A percentile compares a stretch with the other conserved stretches of the same genome.
Conservation (phyloP, 2,113 vertebrate species). For the Desmodus rotundus region DNA sequence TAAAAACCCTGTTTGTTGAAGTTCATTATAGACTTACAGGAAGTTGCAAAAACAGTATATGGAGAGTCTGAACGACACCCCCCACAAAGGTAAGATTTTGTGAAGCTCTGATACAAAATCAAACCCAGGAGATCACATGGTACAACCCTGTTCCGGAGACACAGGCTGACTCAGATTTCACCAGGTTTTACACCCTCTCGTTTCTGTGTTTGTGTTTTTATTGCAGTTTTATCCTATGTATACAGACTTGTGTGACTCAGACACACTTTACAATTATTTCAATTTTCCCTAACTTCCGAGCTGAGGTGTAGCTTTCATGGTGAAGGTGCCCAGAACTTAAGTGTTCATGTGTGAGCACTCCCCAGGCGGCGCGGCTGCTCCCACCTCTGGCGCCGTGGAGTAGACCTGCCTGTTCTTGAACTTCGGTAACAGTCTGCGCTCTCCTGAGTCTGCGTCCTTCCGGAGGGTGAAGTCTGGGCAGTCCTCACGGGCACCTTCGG, state of each 20-base stretch:
- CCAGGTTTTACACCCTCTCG: background rate
- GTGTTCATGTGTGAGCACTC: rapidly evolving
- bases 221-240: background rate
- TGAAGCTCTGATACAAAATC: rapidly evolving
- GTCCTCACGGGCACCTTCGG: background rate
- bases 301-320: background rate
- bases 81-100: background rate
- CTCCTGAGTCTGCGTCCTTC: background rate
- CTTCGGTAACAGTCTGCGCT: background rate
- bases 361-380: background rate
- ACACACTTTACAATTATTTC: background rate
- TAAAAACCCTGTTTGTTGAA: background rate
- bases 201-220: background rate
- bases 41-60: background rate
- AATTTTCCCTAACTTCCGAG: background rate
- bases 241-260: background rate
- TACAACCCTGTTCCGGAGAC: too few species aligned
- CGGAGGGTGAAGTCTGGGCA: background rate
- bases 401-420: background rate
- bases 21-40: background rate
- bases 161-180: background rate
- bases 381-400: rapidly evolving
- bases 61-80: background rate
- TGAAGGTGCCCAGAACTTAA: background rate
- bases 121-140: background rate